Evolutionary conservation across 2,797 vertebrate species (phyloP).

Genomic region (Rhabdophis nuchalis): DNA sequence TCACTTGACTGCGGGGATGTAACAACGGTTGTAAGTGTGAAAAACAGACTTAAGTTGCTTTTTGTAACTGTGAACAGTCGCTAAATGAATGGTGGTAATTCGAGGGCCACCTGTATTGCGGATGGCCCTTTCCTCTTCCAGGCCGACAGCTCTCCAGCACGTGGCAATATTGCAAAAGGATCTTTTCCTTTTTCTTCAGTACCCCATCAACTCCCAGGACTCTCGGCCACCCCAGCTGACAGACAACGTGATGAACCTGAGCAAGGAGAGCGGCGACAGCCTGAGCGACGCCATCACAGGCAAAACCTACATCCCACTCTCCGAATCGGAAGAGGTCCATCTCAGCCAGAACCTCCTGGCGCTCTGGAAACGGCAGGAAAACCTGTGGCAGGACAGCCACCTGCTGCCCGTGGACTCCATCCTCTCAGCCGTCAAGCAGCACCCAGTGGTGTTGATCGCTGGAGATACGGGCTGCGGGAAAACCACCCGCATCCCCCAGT

Average conservation of each 20-base stretch:
- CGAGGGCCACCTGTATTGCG: background rate
- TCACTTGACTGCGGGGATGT: background rate
- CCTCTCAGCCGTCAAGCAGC: slow-evolving; percentile 77
- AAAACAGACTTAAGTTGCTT: background rate
- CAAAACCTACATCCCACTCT: slow-evolving; percentile 73
- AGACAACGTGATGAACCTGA: slow-evolving; percentile 73
- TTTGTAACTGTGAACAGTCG: background rate
- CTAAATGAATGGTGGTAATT: background rate
- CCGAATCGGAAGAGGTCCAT: slow-evolving; percentile 63
- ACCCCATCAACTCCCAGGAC: slow-evolving; percentile 77
- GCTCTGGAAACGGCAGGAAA: slow-evolving; percentile 76
- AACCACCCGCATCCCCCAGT: slow-evolving; percentile 90
- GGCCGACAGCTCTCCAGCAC: background rate
- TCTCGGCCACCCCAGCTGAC: slow-evolving; percentile 74
- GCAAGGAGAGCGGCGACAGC: slow-evolving; percentile 70
- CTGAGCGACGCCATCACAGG: slow-evolving; percentile 85
- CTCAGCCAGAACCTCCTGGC: slow-evolving; percentile 75
- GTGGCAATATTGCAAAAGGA: background rate
- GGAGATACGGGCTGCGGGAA: slow-evolving; percentile 97
- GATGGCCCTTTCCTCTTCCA: too few relatives aligned
- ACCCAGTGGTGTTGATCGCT: slow-evolving; percentile 85
- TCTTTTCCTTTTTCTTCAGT: slow-evolving; percentile 65
- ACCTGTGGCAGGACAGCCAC: slow-evolving; percentile 66
- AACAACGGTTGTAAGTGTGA: background rate
- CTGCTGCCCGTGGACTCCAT: slow-evolving; percentile 86